phyloP scores from a whole-genome alignment of 2,113 vertebrate genomes.

The Tragulus kanchil region DNA sequence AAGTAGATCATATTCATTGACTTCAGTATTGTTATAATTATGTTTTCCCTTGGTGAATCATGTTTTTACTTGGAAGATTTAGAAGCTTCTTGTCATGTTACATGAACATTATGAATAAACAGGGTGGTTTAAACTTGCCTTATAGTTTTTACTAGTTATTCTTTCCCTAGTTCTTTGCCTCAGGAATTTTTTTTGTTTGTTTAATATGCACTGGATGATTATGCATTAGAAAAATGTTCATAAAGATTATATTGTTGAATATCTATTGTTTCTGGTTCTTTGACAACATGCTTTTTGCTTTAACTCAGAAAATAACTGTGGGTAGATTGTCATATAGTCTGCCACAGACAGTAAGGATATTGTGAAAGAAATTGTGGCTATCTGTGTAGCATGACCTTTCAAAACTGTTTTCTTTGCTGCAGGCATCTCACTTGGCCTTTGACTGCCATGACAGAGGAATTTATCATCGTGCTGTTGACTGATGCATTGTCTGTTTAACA shows the following conservation, averaged over 20 bases:
- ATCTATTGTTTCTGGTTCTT: constrained; percentile 76
- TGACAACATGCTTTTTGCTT: constrained; percentile 67
- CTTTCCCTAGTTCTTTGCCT: constrained; percentile 70
- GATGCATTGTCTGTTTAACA: not conserved
- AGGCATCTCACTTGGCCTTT: constrained; percentile 75
- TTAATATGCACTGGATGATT: constrained; percentile 81
- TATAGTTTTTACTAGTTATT: constrained; percentile 14
- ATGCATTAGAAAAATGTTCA: constrained; percentile 77
- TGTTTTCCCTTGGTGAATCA: constrained; percentile 13
- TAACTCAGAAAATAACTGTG: constrained; percentile 83
- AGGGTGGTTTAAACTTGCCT: constrained; percentile 47
- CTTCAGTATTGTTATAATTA: constrained; percentile 26
- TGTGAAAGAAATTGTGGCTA: constrained; percentile 81
- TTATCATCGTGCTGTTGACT: constrained; percentile 13
- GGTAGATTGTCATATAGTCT: constrained; percentile 79
- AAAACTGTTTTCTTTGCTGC: constrained; percentile 77
- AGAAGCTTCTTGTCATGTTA: not conserved
- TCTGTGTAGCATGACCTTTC: constrained; percentile 81
- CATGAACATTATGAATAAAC: constrained; percentile 24
- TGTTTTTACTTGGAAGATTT: constrained; percentile 42
- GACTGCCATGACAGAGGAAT: constrained; percentile 81
- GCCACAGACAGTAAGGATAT: constrained; percentile 79
- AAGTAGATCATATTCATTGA: constrained; percentile 10
- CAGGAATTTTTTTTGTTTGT: constrained; percentile 69
- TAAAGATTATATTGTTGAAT: constrained; percentile 78